Evolutionary conservation across 2,113 vertebrate species (phyloP).

Genomic region (Seriola rivoliana): DNA sequence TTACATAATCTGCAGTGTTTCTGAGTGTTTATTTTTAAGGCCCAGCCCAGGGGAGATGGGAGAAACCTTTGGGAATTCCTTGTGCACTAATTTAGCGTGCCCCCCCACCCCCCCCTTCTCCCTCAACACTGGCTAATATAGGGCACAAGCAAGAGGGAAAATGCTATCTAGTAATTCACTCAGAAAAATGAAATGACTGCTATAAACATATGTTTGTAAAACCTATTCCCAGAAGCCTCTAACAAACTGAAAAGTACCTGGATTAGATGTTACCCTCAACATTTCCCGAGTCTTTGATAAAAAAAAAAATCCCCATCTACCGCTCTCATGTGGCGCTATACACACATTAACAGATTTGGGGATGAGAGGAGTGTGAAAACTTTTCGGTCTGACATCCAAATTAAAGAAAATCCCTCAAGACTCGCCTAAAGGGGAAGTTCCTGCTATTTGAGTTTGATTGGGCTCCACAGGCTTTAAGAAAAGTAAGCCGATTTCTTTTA

Average conservation of each 20-base stretch:
- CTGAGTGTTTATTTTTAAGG: conserved; percentile 75
- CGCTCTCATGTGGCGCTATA: conserved; percentile 53
- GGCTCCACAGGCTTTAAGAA: conserved; percentile 76
- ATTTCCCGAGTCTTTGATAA: conserved; percentile 36
- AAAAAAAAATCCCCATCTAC: conserved; percentile 53
- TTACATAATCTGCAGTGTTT: conserved; percentile 70
- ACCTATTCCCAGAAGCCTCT: conserved; percentile 41
- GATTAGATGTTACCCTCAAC: conserved; percentile 61
- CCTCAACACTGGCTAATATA: conserved; percentile 65
- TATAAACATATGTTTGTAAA: conserved; percentile 53
- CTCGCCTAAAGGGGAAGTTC: conserved; percentile 75
- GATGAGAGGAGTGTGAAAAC: conserved; percentile 75
- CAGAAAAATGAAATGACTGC: conserved; percentile 40
- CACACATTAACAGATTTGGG: conserved; percentile 69
- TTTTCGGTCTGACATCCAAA: conserved; percentile 79
- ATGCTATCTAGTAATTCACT: conserved; percentile 71
- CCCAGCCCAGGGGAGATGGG: conserved; percentile 61
- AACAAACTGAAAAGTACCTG: conserved; percentile 56
- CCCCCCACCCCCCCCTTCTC: conserved; percentile 3
- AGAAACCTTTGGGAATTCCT: conserved; percentile 65
- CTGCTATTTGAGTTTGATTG: conserved; percentile 80
- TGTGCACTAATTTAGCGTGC: conserved; percentile 56
- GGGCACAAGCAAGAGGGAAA: conserved; percentile 59
- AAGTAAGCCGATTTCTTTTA: conserved; percentile 81
- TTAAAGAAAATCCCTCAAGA: conserved; percentile 78